A percentile compares a stretch with the other conserved stretches of the same genome.
phyloP scores from a whole-genome alignment of 2,113 vertebrate genomes.

The Aegotheles bennettii region DNA sequence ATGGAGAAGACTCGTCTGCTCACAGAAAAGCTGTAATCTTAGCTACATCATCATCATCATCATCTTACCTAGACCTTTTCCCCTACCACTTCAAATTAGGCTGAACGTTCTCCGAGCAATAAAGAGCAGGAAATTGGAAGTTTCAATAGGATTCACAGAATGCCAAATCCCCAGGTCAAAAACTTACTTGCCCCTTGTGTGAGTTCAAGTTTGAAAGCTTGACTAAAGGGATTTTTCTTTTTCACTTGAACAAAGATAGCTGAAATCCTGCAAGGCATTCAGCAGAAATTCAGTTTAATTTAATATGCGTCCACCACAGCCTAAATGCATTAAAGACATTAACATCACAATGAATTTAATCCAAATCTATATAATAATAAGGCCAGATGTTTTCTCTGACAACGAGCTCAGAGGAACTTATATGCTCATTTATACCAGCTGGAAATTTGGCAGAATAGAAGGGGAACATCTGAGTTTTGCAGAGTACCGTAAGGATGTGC shows the following conservation, averaged over 20 bases:
- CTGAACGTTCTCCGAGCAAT: neutral
- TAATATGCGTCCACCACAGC: neutral
- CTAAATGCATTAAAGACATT: neutral
- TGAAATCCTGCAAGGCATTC: neutral
- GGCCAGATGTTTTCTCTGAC: neutral
- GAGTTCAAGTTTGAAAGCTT: neutral
- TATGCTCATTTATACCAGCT: neutral
- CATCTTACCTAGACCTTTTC: neutral
- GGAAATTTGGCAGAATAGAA: neutral
- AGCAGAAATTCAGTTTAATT: neutral
- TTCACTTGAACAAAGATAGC: neutral
- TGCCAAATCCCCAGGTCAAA: neutral
- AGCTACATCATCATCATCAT: neutral
- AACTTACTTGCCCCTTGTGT: neutral
- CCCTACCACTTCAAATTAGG: neutral
- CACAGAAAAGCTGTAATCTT: neutral
- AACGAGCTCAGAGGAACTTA: neutral
- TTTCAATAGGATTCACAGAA: neutral
- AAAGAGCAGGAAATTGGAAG: neutral
- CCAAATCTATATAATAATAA: neutral
- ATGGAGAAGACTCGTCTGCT: neutral
- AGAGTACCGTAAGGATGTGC: neutral
- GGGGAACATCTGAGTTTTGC: neutral
- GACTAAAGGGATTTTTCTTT: neutral
- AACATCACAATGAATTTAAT: neutral